Evolutionary conservation across 1,140 invertebrate genomes (phyloP).

Genomic region (Magallana gigas): DNA sequence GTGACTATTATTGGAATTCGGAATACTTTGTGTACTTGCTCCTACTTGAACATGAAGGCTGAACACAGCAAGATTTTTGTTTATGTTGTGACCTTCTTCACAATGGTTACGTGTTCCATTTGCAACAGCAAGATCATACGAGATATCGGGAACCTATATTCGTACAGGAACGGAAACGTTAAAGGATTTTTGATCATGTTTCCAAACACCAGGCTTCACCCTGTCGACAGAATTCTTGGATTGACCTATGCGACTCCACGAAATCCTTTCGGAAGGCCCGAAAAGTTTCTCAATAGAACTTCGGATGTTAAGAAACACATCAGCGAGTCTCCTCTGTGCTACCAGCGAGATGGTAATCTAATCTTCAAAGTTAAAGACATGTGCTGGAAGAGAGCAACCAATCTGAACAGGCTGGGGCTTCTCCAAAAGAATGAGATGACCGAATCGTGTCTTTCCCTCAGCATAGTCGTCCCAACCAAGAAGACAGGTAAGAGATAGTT

Average conservation of each 20-base stretch:
- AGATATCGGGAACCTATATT: slow-evolving; percentile 17
- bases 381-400: slow-evolving; percentile 3
- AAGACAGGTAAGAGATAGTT: not conserved
- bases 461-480: not conserved
- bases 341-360: not conserved
- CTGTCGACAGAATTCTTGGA: not conserved
- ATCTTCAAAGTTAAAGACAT: slow-evolving; percentile 17
- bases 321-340: not conserved
- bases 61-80: not conserved
- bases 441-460: not conserved
- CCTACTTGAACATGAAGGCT: not conserved
- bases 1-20: not conserved
- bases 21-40: not conserved
- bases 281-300: slow-evolving; percentile 8
- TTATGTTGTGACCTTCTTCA: not conserved
- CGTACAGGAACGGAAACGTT: not conserved
- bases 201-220: not conserved
- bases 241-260: not conserved
- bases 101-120: slow-evolving; percentile 10
- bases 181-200: slow-evolving; percentile 25
- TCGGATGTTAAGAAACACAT: not conserved
- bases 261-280: not conserved
- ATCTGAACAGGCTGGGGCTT: not conserved
- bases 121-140: not conserved
- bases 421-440: not conserved